Base-by-base conservation (phyloP, 2,113 vertebrate genomes). In the Steatornis caripensis region DNA sequence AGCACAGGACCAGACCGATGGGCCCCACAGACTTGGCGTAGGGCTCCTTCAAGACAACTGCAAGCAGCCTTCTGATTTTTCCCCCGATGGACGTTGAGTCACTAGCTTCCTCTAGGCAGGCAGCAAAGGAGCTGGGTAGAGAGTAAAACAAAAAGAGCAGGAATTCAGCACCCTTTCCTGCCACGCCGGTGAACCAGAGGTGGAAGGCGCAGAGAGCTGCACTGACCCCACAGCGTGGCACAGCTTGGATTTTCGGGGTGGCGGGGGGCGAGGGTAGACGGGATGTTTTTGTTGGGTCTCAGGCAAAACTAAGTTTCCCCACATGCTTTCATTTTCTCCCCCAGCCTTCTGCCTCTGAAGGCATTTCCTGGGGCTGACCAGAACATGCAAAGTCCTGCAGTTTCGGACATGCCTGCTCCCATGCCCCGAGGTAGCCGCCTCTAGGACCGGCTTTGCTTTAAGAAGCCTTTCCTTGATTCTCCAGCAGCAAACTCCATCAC, bases 221-320 rank as follows among this genome's bases (percentile, higher is more conserved):
- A 18, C 7, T 8, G 18, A 30, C 36, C 29, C 54, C 0, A 0
- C 34, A 34, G 54, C 21, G 15, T 1, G 17, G 71, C 75, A 29
- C 15, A 32, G 57, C n/a, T 24, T 24, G 17, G 26, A 5, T 30
- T 12, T 32, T 36, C 30, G 7, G 37, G 17, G 19, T 15, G 36
- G 18, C 21, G n/a, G 20, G 2, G 27, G 14, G 7, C 0, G 0
- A 60, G 32, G 27, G 20, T 3, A 12, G 15, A 51, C 5, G 8
- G 17, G 23, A 37, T 16, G 4, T 11, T 43, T 88, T 61, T 66
- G 6, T 10, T 17, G 20, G 19, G 34, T 34, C 21, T 95, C 15
- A 17, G 68, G 46, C 26, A 49, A 69, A 81, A 89, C 36, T 9
- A 39, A 36, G 8, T 49, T 92, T 49, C 36, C 23, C 7, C 6